Base-by-base conservation (phyloP, 2,113 vertebrate species). In the Oryzias curvinotus region DNA sequence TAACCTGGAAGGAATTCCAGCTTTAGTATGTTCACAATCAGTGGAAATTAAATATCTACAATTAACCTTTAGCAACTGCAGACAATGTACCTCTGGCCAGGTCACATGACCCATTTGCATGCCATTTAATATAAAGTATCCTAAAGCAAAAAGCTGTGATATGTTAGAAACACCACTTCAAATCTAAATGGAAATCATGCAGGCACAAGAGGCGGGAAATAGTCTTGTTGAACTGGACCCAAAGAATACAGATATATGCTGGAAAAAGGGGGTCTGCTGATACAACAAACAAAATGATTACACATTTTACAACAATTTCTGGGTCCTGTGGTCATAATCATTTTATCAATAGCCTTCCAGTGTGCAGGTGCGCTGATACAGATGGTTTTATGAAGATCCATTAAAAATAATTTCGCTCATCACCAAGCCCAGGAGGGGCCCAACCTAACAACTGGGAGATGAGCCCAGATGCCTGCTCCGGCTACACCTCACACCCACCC, bases 341-440 rank as follows among this genome's bases (percentile, higher is more conserved):
- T 87, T 91, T 81, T 89, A 90, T 91, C 90, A 73, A 92, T 92
- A 91, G 88, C 84, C 82, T 84, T 92, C 83, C 86, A 91, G 89
- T 85, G 85, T 91, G 89, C 90, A 90, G 90, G 90, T 90, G 91
- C 79, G 68, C 85, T 58, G 85, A 85, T 91, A 91, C 89, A 91
- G 91, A 91, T 90, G 91, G 87, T 91, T 91, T 92, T 90, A 92
- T 92, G 90, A 91, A 91, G 89, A 92, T 89, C 91, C 89, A 91
- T 91, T 91, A 92, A 91, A 91, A 92, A 91, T 93, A 87, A 93
- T 92, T 91, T 89, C 60, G 82, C 87, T 89, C 87, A 87, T 91
- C 83, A 69, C 75, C 84, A 77, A 80, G 80, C 88, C 85, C 89
- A 89, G 87, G 88, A 89, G 89, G 87, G 89, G 89, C 86, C 88